phyloP scores from a whole-genome alignment of 2,797 vertebrate species.

The Paedocypris micromegethes region DNA sequence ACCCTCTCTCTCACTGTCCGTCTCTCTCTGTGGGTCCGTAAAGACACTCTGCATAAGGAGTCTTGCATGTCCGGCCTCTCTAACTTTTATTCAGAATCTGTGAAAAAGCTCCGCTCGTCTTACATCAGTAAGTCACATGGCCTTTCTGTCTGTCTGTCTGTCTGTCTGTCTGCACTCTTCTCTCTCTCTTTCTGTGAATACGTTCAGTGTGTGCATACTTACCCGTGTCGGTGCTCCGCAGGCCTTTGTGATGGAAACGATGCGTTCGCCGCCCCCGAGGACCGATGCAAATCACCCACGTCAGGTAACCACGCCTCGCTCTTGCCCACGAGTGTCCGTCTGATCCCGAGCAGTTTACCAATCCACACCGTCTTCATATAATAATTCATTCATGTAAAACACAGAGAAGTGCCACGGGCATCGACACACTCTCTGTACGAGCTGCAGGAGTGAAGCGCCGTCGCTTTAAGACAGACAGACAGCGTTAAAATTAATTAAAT shows the following conservation, averaged over 20 bases:
- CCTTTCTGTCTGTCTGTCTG: conserved; percentile 33
- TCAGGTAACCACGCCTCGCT: conserved; percentile 75
- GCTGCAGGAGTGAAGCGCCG: too few species aligned
- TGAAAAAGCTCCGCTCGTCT: conserved; percentile 87
- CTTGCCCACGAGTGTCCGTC: neutral
- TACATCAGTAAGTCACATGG: conserved; percentile 85
- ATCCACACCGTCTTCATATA: too few species aligned
- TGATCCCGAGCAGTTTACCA: too few species aligned
- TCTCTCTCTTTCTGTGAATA: conserved; percentile 26
- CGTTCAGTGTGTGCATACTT: neutral
- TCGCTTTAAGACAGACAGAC: too few species aligned
- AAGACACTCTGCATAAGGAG: conserved; percentile 82
- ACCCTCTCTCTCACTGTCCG: conserved; percentile 62
- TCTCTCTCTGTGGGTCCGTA: conserved; percentile 75
- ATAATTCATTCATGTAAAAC: too few species aligned
- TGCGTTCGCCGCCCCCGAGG: conserved; percentile 77
- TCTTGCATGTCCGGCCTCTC: conserved; percentile 92
- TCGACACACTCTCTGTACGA: too few species aligned
- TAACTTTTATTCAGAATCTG: conserved; percentile 87
- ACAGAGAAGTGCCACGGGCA: too few species aligned
- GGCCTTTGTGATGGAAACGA: conserved; percentile 86
- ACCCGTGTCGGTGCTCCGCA: conserved; percentile 53
- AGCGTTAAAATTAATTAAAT: too few species aligned
- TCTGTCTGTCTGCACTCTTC: conserved; percentile 22
- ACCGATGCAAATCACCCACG: conserved; percentile 93